These are phyloP conservation scores for Malurus melanocephalus DNA, from an alignment of 2,113 vertebrate species.

Conservation along the genomic window DNA sequence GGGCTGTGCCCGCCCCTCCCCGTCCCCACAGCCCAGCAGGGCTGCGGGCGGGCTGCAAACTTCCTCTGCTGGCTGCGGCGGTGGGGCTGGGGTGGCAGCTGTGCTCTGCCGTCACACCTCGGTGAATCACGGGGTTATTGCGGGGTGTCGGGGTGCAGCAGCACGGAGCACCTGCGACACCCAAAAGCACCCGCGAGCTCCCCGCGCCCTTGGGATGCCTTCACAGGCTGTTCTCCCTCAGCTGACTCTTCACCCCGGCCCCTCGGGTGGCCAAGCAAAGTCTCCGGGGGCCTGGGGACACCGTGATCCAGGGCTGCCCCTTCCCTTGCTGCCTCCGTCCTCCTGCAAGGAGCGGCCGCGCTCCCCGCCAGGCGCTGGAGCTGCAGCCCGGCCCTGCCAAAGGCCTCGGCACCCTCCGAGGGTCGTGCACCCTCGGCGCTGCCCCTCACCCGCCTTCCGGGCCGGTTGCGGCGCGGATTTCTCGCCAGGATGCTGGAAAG, in stretches of 20 bases:
- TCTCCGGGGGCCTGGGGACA: background rate
- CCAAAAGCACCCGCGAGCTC: background rate
- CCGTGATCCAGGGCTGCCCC: background rate
- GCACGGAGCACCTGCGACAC: background rate
- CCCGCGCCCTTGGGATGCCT: background rate
- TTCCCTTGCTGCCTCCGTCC: background rate
- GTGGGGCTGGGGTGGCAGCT: background rate
- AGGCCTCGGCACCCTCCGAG: background rate
- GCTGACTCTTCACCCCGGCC: background rate
- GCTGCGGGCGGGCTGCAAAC: background rate
- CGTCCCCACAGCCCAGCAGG: background rate
- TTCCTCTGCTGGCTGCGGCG: background rate
- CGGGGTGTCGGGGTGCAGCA: background rate
- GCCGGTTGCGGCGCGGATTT: background rate
- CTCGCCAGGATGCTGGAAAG: background rate
- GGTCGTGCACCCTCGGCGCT: background rate
- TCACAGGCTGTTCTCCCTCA: background rate
- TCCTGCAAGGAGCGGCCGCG: background rate
- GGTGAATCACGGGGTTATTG: background rate
- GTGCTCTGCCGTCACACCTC: background rate
- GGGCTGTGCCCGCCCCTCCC: background rate
- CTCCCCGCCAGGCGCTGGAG: background rate
- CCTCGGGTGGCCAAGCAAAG: accelerated
- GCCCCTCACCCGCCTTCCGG: background rate
- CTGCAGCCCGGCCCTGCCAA: background rate